Evolutionary conservation across 35 echinoderm and acorn worm species (phyloP).

Genomic region (Acanthaster planci): DNA sequence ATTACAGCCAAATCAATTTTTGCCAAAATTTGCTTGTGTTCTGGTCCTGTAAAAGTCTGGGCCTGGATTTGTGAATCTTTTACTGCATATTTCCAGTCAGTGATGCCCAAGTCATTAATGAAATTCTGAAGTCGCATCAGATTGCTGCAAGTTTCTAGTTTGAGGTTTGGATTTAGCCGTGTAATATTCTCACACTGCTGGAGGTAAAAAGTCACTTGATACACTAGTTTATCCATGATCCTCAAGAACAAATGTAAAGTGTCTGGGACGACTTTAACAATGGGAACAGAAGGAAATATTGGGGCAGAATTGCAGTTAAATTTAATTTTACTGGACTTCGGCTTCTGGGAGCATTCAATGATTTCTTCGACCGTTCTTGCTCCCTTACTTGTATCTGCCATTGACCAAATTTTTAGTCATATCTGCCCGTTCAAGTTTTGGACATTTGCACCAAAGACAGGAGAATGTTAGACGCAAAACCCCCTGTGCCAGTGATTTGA

Average conservation of each 20-base stretch:
- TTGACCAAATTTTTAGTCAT: constrained; percentile 47
- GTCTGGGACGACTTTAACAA: constrained; percentile 52
- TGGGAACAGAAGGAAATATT: constrained; percentile 57
- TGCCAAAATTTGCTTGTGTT: constrained; percentile 39
- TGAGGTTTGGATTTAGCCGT: constrained; percentile 17
- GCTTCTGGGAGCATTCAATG: constrained; percentile 46
- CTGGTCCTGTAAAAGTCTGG: constrained; percentile 56
- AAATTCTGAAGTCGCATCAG: constrained; percentile 53
- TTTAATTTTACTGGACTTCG: constrained; percentile 53
- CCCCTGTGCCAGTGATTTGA: constrained; percentile 51
- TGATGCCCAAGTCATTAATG: constrained; percentile 34
- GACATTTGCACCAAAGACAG: constrained; percentile 68
- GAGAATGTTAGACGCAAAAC: constrained; percentile 44
- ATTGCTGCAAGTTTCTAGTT: constrained; percentile 26
- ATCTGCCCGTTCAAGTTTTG: constrained; percentile 46
- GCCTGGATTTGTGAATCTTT: constrained; percentile 58
- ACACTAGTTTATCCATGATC: constrained; percentile 70
- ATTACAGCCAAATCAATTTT: constrained; percentile 41
- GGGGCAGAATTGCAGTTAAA: constrained; percentile 57
- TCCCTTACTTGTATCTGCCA: constrained; percentile 57
- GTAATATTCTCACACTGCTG: constrained; percentile 42
- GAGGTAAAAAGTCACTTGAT: constrained; percentile 54
- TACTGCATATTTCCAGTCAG: constrained; percentile 44
- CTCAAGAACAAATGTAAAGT: constrained; percentile 62
- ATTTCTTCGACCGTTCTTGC: constrained; percentile 64